phyloP scores from a whole-genome alignment of 1,140 invertebrate species.

The Wasmannia auropunctata region DNA sequence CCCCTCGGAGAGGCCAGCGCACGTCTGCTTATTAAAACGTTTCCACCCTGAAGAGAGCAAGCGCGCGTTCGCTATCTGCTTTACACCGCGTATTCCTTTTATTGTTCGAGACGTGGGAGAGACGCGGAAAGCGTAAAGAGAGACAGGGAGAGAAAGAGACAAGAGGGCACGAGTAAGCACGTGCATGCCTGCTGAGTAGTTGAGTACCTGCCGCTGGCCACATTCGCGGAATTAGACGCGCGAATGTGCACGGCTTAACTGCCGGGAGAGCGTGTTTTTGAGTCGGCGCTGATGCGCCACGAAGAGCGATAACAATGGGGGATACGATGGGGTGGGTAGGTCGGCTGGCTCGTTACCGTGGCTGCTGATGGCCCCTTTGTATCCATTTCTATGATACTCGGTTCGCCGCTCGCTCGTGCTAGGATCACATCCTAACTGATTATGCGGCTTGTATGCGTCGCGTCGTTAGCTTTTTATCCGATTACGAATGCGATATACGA shows the following conservation, averaged over 20 bases:
- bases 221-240: conserved; percentile 60
- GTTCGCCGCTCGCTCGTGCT: conserved; percentile 44
- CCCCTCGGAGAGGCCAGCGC: conserved; percentile 72
- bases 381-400: conserved; percentile 57
- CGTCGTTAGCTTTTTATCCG: conserved; percentile 61
- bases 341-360: conserved; percentile 39
- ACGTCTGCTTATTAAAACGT: conserved; percentile 83
- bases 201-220: conserved; percentile 44
- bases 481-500: conserved; percentile 55
- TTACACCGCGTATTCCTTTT: conserved; percentile 51
- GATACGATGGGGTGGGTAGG: conserved; percentile 6
- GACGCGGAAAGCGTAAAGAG: not conserved
- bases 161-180: conserved; percentile 47
- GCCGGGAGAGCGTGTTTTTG: conserved; percentile 54
- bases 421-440: conserved; percentile 55
- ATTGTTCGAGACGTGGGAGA: conserved; percentile 49
- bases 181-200: conserved; percentile 59
- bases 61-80: not conserved
- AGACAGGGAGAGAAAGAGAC: not conserved
- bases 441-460: conserved; percentile 57
- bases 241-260: conserved; percentile 65
- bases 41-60: conserved; percentile 70
- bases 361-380: conserved; percentile 54
- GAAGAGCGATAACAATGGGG: conserved; percentile 55
- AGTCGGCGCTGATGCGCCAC: conserved; percentile 54